Conservation (phyloP, 2,113 vertebrate genomes). For the Recurvirostra avosetta region DNA sequence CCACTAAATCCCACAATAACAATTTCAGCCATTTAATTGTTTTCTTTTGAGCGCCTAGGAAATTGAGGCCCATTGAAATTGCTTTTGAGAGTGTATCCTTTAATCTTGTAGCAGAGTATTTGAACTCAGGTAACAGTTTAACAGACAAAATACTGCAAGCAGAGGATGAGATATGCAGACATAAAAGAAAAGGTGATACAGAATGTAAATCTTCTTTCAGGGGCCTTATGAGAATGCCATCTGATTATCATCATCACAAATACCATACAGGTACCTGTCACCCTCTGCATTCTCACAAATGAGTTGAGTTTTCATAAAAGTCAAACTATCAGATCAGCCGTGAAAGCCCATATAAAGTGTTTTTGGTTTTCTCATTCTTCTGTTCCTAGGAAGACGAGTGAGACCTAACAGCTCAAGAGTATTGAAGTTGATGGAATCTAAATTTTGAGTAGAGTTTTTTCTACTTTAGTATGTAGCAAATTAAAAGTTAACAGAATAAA, state of each 20-base stretch:
- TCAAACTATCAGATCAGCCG: background rate
- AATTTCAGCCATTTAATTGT: background rate
- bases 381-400: background rate
- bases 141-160: background rate
- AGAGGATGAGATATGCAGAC: background rate
- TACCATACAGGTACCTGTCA: background rate
- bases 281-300: background rate
- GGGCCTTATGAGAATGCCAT: background rate
- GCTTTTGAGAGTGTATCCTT: background rate
- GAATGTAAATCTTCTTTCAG: background rate
- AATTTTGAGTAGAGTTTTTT: background rate
- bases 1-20: background rate
- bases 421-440: background rate
- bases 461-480: background rate
- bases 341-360: background rate
- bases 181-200: background rate
- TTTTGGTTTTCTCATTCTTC: background rate
- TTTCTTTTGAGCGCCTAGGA: background rate
- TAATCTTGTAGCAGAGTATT: background rate
- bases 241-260: background rate
- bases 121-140: background rate
- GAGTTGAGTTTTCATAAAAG: background rate
- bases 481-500: background rate
- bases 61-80: background rate
- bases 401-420: background rate